These are phyloP conservation scores for Andrena camellia DNA, from an alignment of 2,888 invertebrate genomes.

Conservation along the genomic window DNA sequence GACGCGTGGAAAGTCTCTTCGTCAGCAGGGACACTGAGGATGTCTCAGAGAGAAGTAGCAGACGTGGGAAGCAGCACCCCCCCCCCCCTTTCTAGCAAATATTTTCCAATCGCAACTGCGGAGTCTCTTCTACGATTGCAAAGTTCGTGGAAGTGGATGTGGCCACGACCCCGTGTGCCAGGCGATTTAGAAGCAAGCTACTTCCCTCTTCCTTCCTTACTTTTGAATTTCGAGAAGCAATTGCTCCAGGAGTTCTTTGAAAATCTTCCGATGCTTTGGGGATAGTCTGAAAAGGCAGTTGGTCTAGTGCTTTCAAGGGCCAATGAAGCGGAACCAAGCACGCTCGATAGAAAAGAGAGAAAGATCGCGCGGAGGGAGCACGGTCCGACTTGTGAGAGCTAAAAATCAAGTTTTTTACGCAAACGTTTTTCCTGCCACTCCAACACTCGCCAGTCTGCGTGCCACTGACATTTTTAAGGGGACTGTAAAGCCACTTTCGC, in stretches of 20 bases:
- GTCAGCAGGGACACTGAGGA: no score
- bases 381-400: background rate
- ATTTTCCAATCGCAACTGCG: no score
- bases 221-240: background rate
- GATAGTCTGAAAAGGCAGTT: background rate
- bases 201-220: background rate
- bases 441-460: background rate
- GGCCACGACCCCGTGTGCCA: no score
- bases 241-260: background rate
- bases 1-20: no score
- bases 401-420: background rate
- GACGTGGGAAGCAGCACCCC: no score
- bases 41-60: no score
- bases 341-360: slow-evolving; percentile 6
- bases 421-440: background rate
- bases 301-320: background rate
- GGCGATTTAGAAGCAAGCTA: background rate
- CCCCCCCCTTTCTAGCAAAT: no score
- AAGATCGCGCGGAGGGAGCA: background rate
- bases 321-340: slow-evolving; percentile 22
- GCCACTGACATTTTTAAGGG: background rate
- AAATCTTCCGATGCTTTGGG: background rate
- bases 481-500: background rate
- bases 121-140: no score
- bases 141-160: no score